Evolutionary conservation across 2,797 vertebrate genomes (phyloP), one percentile per base, ranked within the genome.

Genomic region (Antrozous pallidus): DNA sequence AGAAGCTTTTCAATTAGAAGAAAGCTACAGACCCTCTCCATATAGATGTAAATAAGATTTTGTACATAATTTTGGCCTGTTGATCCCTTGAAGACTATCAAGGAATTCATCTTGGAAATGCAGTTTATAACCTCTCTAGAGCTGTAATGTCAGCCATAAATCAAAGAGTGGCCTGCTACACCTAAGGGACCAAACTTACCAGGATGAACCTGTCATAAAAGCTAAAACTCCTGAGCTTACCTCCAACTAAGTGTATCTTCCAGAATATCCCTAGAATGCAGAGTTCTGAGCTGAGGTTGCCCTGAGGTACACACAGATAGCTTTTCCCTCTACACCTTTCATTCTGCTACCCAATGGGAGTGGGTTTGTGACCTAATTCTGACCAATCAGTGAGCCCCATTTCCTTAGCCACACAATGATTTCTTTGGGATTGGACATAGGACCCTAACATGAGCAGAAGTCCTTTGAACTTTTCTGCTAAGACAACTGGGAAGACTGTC

Each of bases 401-500:
- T 49, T 73, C 40, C 74, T 85, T 70, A 75, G 45, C 7, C 42
- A 42, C 61, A 56, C 14, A 61, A 16, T 14, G 16, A 87, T 80
- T 83, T 26, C 9, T 56, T 80, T 40, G 58, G 28, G 22, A 31
- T 42, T 51, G 33, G 28, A 78, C 67, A 67, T 10, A 20, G 8
- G 11, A 6, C n/a, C 24, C n/a, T 69, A 84, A 49, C 5, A 73
- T 49, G 33, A 63, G 69, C 22, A 79, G 54, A 63, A 90, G 40
- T 91, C 26, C 12, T 78, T 85, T 65, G 89, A 70, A 74, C 14
- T 84, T n/a, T 84, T 87, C 38, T 92, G 33, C 45, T 87, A 78
- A 22, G 11, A 18, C 36, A 78, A 18, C 42, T 54, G 10, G 36
- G 42, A 91, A 82, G 47, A 77, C 61, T 77, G 6, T 87, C 77